A percentile compares a stretch with the other conserved stretches of the same genome.
Evolutionary conservation across 2,797 vertebrate species (phyloP).

Genomic region (Cynopterus sphinx): DNA sequence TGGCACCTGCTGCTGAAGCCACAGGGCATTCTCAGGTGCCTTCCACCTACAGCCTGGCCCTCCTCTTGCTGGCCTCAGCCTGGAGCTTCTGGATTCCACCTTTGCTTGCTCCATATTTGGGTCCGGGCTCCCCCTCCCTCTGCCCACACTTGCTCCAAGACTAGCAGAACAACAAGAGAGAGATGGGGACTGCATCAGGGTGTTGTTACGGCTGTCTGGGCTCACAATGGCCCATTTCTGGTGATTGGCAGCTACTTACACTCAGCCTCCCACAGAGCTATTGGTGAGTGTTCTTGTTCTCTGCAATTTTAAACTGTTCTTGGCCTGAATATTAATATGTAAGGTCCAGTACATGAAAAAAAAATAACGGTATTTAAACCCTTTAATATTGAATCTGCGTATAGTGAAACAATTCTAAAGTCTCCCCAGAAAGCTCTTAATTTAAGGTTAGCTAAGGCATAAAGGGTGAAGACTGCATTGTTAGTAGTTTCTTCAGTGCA

Average conservation of each 20-base stretch:
- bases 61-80: not conserved
- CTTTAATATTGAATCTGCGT: not conserved
- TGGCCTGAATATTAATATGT: slow-evolving; percentile 71
- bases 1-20: not conserved
- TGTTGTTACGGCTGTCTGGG: slow-evolving; percentile 55
- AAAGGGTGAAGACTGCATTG: not conserved
- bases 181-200: not conserved
- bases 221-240: slow-evolving; percentile 63
- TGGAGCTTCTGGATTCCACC: not conserved
- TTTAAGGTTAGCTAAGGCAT: not conserved
- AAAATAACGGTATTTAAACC: not conserved
- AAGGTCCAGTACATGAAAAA: slow-evolving; percentile 39
- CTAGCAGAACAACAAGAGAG: not conserved
- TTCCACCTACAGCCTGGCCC: not conserved
- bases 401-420: not conserved
- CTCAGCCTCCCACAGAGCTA: slow-evolving; percentile 67
- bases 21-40: rapidly evolving
- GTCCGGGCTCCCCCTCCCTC: not conserved
- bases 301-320: slow-evolving; percentile 49
- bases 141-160: not conserved
- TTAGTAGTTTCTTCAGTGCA: not conserved
- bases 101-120: not conserved
- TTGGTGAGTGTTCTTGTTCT: slow-evolving; percentile 44
- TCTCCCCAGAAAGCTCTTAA: not conserved
- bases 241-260: slow-evolving; percentile 68